Evolutionary conservation across 2,797 vertebrate species (phyloP).

Genomic region (Buceros bicornis): DNA sequence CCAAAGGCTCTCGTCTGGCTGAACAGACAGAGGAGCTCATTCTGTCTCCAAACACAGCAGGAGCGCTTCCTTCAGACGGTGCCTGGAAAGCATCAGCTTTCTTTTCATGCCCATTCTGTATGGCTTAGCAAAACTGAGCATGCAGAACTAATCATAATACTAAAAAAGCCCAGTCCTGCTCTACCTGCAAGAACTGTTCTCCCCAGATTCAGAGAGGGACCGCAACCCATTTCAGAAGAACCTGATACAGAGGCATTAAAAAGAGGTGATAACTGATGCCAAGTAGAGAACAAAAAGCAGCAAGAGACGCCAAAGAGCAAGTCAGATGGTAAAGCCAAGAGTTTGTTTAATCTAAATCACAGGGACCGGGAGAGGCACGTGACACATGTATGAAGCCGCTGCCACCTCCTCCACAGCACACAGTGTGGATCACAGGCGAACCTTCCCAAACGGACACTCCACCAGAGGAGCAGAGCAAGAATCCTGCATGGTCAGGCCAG

Average conservation of each 20-base stretch:
- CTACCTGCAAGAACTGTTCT: not conserved
- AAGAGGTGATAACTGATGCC: fast-evolving
- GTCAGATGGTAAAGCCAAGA: not conserved
- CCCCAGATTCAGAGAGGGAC: not conserved
- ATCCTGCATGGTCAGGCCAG: not conserved
- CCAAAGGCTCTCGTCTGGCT: not conserved
- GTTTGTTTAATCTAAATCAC: not conserved
- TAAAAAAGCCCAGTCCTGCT: not conserved
- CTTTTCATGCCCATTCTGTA: not conserved
- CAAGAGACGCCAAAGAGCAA: not conserved
- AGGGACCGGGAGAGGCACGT: not conserved
- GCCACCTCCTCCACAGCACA: fast-evolving
- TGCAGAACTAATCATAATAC: not conserved
- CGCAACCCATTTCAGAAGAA: not conserved
- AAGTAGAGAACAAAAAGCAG: not conserved
- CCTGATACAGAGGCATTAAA: not conserved
- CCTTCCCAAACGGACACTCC: not conserved
- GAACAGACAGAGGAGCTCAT: not conserved
- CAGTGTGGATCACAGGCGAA: not conserved
- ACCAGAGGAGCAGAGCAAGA: not conserved
- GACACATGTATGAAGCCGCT: fast-evolving
- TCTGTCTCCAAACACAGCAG: not conserved
- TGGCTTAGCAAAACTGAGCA: not conserved
- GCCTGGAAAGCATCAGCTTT: not conserved
- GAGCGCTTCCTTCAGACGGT: not conserved